Evolutionary conservation across 2,797 vertebrate species (phyloP), one percentile per base, ranked within the genome.

Genomic region (Micrastur ruficollis): DNA sequence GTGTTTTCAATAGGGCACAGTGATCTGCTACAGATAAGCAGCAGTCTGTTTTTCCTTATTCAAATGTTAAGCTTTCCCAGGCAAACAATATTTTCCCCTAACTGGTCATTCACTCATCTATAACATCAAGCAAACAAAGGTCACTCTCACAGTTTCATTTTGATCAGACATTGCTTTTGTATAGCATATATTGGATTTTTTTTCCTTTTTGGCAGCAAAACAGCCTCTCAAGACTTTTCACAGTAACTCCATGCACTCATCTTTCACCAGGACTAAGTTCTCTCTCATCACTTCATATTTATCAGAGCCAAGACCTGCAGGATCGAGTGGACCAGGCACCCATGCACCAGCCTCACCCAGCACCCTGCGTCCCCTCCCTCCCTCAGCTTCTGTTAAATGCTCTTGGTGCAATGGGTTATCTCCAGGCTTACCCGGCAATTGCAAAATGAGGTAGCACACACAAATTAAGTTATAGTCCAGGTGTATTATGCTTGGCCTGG

Each of bases 51-150:
- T 91, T 63, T 65, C 82, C 87, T 95, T 95, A 92, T 90, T 97
- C 93, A 97, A 95, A 96, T 90, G 89, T 96, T 97, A 89, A 95
- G 87, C 79, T 92, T 96, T 96, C 86, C 75, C 94, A 94, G 85
- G 84, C 84, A 95, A 97, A 96, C 50, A 91, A 53, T 96, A 53
- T 95, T 94, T 94, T 65, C 84, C 79, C 50, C 46, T 67, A 53
- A 59, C 84, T 91, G 79, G 42, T 68, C 38, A 58, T 74, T 92
- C 79, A 86, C 32, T 81, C n/a, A 4, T 78, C 81, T 82, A 2
- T 38, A 91, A 34, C 46, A 74, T 75, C 65, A 26, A 5, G 49
- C 79, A 92, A 83, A 84, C 34, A 75, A 87, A 79, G 50, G 71
- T 92, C 74, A 61, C n/a, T 67, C 83, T 94, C 95, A 67, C 70